These are phyloP conservation scores for Caenorhabditis uteleia DNA, from an alignment of 2,888 invertebrate species.

Conservation along the genomic window DNA sequence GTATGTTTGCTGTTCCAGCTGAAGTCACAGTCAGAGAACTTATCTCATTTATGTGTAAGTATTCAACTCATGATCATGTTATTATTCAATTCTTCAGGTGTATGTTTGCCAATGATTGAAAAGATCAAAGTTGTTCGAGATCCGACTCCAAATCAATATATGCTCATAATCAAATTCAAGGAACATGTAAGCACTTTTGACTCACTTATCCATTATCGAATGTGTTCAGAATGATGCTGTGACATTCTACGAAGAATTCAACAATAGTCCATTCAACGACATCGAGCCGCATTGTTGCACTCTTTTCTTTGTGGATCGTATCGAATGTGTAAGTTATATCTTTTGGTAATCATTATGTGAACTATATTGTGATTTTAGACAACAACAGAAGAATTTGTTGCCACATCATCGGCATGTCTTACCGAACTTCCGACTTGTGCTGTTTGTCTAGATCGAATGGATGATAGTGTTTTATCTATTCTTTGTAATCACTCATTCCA, in stretches of 20 bases:
- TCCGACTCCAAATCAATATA: conserved; percentile 89
- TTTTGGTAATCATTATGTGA: neutral
- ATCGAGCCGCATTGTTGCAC: conserved; percentile 91
- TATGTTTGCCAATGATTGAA: conserved; percentile 31
- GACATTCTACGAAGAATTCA: conserved; percentile 90
- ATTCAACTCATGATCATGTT: conserved; percentile 71
- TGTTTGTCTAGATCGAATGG: conserved; percentile 89
- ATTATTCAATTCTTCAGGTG: too few relatives aligned
- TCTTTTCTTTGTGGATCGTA: conserved; percentile 90
- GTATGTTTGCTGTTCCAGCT: conserved; percentile 87
- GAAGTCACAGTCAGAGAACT: conserved; percentile 90
- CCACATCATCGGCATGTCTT: conserved; percentile 49
- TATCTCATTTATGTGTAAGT: conserved; percentile 89
- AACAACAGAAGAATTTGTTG: conserved; percentile 26
- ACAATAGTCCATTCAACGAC: conserved; percentile 89
- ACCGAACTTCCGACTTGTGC: conserved; percentile 94
- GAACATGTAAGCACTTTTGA: conserved; percentile 71
- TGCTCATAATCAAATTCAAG: conserved; percentile 88
- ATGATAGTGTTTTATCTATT: conserved; percentile 93
- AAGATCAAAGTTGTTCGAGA: conserved; percentile 82
- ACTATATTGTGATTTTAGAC: conserved; percentile 12
- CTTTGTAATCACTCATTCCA: conserved; percentile 98
- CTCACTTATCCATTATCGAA: neutral
- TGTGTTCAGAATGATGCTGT: conserved; percentile 79
- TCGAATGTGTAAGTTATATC: conserved; percentile 79